Evolutionary conservation across 2,888 invertebrate species (phyloP), one percentile per base, ranked within the genome.

Genomic region (Latheticus oryzae): DNA sequence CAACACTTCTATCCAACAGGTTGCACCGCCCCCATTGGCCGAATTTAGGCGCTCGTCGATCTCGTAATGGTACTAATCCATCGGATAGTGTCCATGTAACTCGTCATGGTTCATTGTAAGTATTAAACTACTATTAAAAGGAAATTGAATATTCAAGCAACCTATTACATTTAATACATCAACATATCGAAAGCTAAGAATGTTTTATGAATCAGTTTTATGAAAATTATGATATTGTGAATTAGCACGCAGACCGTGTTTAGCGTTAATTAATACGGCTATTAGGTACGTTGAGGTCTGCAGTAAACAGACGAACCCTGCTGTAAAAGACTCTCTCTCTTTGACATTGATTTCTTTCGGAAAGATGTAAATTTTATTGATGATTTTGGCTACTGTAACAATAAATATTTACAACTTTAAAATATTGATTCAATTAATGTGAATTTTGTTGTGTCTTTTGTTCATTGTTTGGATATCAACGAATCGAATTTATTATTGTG

Each of bases 101-200:
- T 17, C 73, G 79, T 19, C 78, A 79, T 62, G 77, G 77, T 56
- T 78, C 78, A 51, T 77, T 77, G 79, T 79, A 70, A 77, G 77
- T 73, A 37, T 4, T 17, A 16, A 8, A 17, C 35, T 3, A 35
- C 16, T 16, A 17, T 30, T 16, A 21, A 30, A 16, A 21, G 16
- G 42, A 51, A 51, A n/a, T n/a, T 23, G 21, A 12, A 33, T 40
- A 21, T 33, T 13, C 30, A 52, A 58, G 37, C 11, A 28, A 13
- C 21, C 52, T 47, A 45, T 52, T 52, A 45, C 33, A 33, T 55
- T 47, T 32, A 38, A 30, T 32, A 30, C 37, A 54, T 54, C 55
- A 54, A 54, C 51, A 35, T 42, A 57, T 15, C 38, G 42, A 40
- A 8, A 16, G 9, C 9, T 24, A 24, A n/a, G 53, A 32, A 33